Evolutionary conservation across 2,888 invertebrate genomes (phyloP), one percentile per base, ranked within the genome.

Genomic region (Plebejus anna): DNA sequence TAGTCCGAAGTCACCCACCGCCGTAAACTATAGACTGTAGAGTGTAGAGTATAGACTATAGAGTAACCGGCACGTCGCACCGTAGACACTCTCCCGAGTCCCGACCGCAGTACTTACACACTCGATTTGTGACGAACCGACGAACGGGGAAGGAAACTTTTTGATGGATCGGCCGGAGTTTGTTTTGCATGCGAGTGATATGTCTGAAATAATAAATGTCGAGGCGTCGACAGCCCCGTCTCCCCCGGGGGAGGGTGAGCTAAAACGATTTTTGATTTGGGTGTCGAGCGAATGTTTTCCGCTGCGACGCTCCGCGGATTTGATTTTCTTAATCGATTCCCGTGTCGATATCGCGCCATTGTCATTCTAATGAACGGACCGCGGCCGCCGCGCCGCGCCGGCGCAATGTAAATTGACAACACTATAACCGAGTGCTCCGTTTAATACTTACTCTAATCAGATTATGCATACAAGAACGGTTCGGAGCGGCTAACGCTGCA

Each of bases 141-240:
- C 78, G 82, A 83, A 84, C 84, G 82, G 83, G 81, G 79, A 79
- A 79, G 83, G 81, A 90, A 93, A 93, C 92, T 93, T 93, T 92
- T 90, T 94, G 93, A 94, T 94, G 92, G 94, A 93, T 94, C 92
- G 91, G 92, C 91, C 90, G 85, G 90, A 93, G 93, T 94, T 93
- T 94, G 93, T 92, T 94, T 94, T 94, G 94, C 94, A 94, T 94
- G 93, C 91, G 93, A 93, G 94, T 93, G 94, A 94, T 94, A 94
- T 92, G 93, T 94, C 93, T 94, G 92, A 92, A 94, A 93, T 94
- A 94, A 94, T 94, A 94, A 94, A 94, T 93, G 93, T 92, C 93
- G 92, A 92, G 92, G 94, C 93, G 92, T 91, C 92, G 92, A 89
- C 90, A 90, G 89, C 89, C 90, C 86, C 84, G 81, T 85, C 86